Base-by-base conservation (phyloP, 2,113 vertebrate species). In the Fulmarus glacialis region DNA sequence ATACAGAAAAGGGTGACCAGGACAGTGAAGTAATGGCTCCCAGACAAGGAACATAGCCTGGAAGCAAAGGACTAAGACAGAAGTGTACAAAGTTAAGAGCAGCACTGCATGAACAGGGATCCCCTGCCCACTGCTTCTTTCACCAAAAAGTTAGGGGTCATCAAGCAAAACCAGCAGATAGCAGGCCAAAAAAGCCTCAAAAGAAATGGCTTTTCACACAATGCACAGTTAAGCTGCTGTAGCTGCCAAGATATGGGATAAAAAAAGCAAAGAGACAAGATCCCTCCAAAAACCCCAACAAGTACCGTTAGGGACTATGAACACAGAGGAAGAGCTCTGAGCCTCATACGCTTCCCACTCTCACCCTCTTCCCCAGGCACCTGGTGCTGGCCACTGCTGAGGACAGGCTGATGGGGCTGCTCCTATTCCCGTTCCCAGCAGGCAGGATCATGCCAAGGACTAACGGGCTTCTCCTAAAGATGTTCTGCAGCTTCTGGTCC, bases 251-350 rank as follows among this genome's bases (percentile, higher is more conserved):
- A 30, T 26, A 36, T 7, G 13, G 4, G 53, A 13, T 48, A 24
- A 15, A 50, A 50, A 32, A 15, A 48, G 23, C 29, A 58, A 27
- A 66, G 42, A 58, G 53, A 74, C 32, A 27, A n/a, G 50, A 20
- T 24, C 36, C 22, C n/a, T n/a, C 7, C 29, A 40, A 34, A 43
- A 11, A 1, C 30, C 22, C n/a, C 29, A 24, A 7, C 16, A 22
- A 27, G 43, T 3, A 7, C 60, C 1, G 8, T 20, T 7, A n/a
- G 62, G n/a, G 36, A 12, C 43, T 8, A 5, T 1, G 50, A 34
- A 26, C 42, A 18, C 22, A 11, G 10, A 6, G 1, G 6, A 20
- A 22, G 23, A n/a, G 43, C 62, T 9, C n/a, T 4, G 29, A 29
- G 42, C 43, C 14, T 14, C 67, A 4, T 11, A 24, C 4, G 2